Base-by-base conservation (phyloP, 2,797 vertebrate species). In the Esox lucius region DNA sequence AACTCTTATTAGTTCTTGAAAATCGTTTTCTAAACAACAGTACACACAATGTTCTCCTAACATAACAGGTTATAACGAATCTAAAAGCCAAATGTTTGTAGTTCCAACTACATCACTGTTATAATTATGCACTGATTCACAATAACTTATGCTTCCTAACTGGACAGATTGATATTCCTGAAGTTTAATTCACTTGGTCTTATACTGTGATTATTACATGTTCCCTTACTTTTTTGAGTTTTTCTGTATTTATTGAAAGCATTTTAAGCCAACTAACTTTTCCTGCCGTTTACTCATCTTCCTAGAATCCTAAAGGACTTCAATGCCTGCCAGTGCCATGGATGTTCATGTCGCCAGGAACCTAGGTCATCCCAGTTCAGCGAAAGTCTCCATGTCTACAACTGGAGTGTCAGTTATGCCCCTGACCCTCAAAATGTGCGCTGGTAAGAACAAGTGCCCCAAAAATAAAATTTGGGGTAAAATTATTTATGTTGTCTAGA, bases 391-490 rank as follows among this genome's bases (percentile, higher is more conserved):
- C 97, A 97, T 0, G 89, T 98, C 72, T 91, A 94, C 85, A 96
- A 92, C 89, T 99, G 97, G 97, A 96, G 94, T 0, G 96, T 99
- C 70, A 94, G 93, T 16, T 98, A 98, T 0, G 97, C 97, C 0
- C 97, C 97, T 0, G 97, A 99, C 85, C 97, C 97, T 0, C 97
- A 98, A 90, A 98, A 98, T 74, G 96, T 99, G 81, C 98, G 97
- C 89, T 99, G 97, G 97, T 99, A 84, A 95, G 93, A 26, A 0
- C 12, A 16, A 15, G 15, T 35, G 26, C 5, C 28, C 33, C 28
- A 56, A 8, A 56, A 56, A 56, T 11, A 8, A 0, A 42, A 42
- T 42, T 7, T 64, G 61, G 26, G 61, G 61, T 64, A 31, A 28
- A 64, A 64, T 13, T 26, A 31, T 64, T 7, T 22, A 16, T n/a